Conservation (phyloP, 2,113 vertebrate species). For the Danio rerio region GRCz12tu NC_133188.1:12631501-12632000, state of each 20-base stretch:
- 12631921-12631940: not conserved
- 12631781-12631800: constrained; percentile 2
- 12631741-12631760: not conserved
- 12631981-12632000: not conserved
- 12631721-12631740: not conserved
- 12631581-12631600: not conserved
- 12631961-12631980: constrained; percentile 2
- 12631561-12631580: not conserved
- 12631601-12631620: constrained; percentile 2
- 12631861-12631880: not conserved
- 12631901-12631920: not conserved
- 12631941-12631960: constrained; percentile 6
- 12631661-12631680: not conserved
- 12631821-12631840: not conserved
- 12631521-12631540: not conserved
- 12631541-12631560: constrained; percentile 26
- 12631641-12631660: not conserved
- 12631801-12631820: constrained; percentile 1
- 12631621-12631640: not conserved
- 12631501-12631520: not conserved
- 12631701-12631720: not conserved
- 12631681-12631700: not conserved
- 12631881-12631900: not conserved
- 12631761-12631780: not conserved
- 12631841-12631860: not conserved